Percentiles rank a stretch among this genome's conserved stretches.
Conservation (phyloP, 2,797 vertebrate species). For the Enteromius paludinosus region DNA sequence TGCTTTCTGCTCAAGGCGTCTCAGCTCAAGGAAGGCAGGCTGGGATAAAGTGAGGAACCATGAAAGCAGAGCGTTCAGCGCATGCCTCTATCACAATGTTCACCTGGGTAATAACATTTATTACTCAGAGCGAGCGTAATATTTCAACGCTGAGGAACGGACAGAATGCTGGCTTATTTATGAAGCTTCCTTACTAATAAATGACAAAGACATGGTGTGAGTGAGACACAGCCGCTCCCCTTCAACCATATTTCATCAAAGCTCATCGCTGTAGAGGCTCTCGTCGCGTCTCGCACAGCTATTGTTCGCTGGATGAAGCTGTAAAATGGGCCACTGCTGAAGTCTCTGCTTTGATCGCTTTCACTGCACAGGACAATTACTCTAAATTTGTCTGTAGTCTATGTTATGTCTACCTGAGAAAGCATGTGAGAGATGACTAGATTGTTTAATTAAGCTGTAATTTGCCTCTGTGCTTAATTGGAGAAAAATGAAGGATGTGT, state of each 20-base stretch:
- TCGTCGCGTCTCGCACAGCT: slow-evolving; percentile 58
- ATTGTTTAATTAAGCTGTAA: slow-evolving; percentile 13
- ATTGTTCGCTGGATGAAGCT: slow-evolving; percentile 37
- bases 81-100: slow-evolving; percentile 46
- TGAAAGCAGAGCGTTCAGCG: slow-evolving; percentile 20
- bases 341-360: background rate
- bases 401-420: background rate
- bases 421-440: background rate
- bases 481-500: slow-evolving; percentile 9
- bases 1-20: slow-evolving; percentile 22
- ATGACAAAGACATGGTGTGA: slow-evolving; percentile 73
- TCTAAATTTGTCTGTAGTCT: background rate
- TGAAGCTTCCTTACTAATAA: slow-evolving; percentile 77
- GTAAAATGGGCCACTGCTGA: background rate
- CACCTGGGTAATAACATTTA: slow-evolving; percentile 76
- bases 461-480: slow-evolving; percentile 1
- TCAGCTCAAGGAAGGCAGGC: background rate
- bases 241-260: slow-evolving; percentile 80
- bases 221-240: slow-evolving; percentile 65
- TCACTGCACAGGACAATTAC: background rate
- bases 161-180: slow-evolving; percentile 74
- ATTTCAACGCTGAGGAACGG: slow-evolving; percentile 65
- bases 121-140: slow-evolving; percentile 62
- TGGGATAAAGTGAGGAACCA: slow-evolving; percentile 12
- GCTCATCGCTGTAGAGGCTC: slow-evolving; percentile 61